Conservation (phyloP, 2,888 invertebrate species). For the Aproaerema taeniolella region DNA sequence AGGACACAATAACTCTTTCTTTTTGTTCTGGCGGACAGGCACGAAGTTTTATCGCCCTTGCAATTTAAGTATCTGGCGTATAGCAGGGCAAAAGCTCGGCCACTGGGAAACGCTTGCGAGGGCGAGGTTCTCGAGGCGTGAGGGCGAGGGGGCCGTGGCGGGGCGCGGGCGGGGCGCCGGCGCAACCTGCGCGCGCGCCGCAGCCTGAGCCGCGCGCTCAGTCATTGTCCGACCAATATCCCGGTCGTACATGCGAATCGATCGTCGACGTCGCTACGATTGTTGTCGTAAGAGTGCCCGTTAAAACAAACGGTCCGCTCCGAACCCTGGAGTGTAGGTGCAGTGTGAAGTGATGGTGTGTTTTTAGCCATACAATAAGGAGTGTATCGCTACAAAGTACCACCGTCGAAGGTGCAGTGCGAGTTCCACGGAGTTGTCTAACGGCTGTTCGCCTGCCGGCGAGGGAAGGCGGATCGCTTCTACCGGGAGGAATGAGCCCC, state of each 20-base stretch:
- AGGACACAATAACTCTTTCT: constrained; percentile 25
- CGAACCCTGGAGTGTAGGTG: constrained; percentile 60
- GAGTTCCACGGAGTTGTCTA: constrained; percentile 59
- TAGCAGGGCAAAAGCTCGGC: constrained; percentile 58
- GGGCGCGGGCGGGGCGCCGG: constrained; percentile 29
- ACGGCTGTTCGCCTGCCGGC: constrained; percentile 70
- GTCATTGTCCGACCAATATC: constrained; percentile 70
- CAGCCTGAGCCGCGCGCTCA: constrained; percentile 56
- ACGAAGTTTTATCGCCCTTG: constrained; percentile 51
- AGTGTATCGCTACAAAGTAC: constrained; percentile 73
- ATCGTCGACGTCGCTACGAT: constrained; percentile 61
- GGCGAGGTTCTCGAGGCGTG: constrained; percentile 35
- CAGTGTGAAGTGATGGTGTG: constrained; percentile 72
- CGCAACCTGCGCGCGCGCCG: constrained; percentile 53
- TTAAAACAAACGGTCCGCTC: constrained; percentile 59
- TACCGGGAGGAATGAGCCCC: constrained; percentile 76
- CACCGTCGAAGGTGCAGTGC: constrained; percentile 55
- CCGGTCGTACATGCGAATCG: constrained; percentile 58
- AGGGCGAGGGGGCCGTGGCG: constrained; percentile 24
- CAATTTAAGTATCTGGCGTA: constrained; percentile 45
- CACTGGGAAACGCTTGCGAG: constrained; percentile 46
- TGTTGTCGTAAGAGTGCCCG: constrained; percentile 61
- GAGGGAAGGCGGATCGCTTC: constrained; percentile 67
- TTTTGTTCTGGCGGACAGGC: constrained; percentile 46
- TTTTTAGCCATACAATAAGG: constrained; percentile 68